Base-by-base conservation (phyloP, 2,113 vertebrate genomes). In the Dipodomys merriami region DNA sequence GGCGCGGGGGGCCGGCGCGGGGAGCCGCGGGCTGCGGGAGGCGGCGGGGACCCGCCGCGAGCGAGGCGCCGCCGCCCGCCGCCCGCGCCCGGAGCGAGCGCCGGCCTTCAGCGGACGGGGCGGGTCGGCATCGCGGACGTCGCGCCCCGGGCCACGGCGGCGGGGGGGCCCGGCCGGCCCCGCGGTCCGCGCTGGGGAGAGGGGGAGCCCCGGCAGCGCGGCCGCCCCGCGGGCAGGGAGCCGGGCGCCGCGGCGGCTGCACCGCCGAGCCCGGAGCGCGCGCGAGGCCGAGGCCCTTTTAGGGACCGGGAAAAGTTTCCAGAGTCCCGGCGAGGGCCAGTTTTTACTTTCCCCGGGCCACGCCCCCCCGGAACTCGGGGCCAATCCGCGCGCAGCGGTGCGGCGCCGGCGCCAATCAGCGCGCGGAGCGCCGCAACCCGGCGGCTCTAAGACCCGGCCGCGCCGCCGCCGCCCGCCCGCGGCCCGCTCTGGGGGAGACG, bases 281-380 rank as follows among this genome's bases (percentile, higher is more conserved):
- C 35, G 35, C 35, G 89, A 95, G 87, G 93, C 97, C 15, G 89
- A 96, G 94, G 96, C 96, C 97, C 97, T 95, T 95, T 95, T 92
- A 96, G 96, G 90, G 95, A 91, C 82, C 94, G 94, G 96, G 95
- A 93, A 90, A 95, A 96, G 78, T 98, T 98, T 97, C 97, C 93
- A 97, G 97, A 97, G 94, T 92, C 95, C 95, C 83, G 94, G 88
- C 25, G 95, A 95, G 96, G 81, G 60, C 95, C 82, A 95, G 96
- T 96, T 98, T 98, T 98, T 97, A 98, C 97, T 97, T 88, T 96
- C 93, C 95, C 87, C 84, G 5, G 79, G 92, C 97, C 97, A 91
- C 97, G 90, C 97, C 98, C 72, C 92, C 69, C 90, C 35, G 62
- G 83, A 83, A 30, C 97, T 96, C 44, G 49, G 65, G 5, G 20